Evolutionary conservation across 2,113 vertebrate species (phyloP).

Genomic region (Colistium nudipinnis): DNA sequence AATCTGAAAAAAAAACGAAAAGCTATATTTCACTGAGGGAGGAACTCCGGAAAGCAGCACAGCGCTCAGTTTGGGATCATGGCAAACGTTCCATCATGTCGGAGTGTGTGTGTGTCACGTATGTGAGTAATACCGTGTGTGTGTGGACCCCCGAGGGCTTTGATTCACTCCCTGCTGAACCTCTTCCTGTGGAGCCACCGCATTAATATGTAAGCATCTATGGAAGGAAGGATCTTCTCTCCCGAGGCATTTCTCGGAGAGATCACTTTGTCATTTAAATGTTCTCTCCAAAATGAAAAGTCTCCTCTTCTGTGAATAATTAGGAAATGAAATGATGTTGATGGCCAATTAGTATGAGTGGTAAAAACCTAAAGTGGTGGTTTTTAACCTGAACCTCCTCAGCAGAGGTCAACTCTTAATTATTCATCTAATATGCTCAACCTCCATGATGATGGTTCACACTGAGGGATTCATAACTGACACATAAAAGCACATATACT

Average conservation of each 20-base stretch:
- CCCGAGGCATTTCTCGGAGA: neutral
- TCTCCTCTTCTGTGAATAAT: slow-evolving; percentile 2
- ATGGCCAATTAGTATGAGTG: slow-evolving; percentile 1
- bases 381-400: neutral
- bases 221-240: slow-evolving; percentile 8
- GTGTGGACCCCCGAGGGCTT: slow-evolving; percentile 2
- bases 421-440: neutral
- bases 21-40: neutral
- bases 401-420: neutral
- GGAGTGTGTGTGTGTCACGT: slow-evolving; percentile 1
- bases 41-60: neutral
- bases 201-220: slow-evolving; percentile 19
- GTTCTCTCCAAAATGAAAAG: slow-evolving; percentile 10
- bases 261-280: slow-evolving; percentile 17
- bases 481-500: too few relatives aligned
- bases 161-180: slow-evolving; percentile 1
- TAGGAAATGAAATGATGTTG: neutral
- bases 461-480: too few relatives aligned
- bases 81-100: slow-evolving; percentile 3
- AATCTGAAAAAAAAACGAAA: neutral
- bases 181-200: slow-evolving; percentile 2
- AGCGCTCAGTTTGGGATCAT: neutral
- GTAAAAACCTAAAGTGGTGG: neutral
- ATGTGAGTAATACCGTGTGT: neutral
- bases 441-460: too few relatives aligned